Percentiles rank a stretch among this genome's conserved stretches.
phyloP scores from a whole-genome alignment of 2,888 invertebrate genomes.

The Metacarcinus magister region DNA sequence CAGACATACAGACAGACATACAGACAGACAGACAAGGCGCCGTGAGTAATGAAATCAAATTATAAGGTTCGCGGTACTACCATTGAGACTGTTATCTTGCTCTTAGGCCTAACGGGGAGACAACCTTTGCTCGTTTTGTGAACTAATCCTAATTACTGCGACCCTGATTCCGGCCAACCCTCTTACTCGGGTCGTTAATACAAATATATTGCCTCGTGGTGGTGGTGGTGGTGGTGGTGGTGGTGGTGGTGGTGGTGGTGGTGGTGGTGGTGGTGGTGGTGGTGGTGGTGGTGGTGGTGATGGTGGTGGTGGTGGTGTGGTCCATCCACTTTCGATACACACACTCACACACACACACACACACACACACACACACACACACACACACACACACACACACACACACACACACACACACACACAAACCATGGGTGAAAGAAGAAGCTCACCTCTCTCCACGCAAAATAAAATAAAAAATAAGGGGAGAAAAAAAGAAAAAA shows the following conservation, averaged over 20 bases:
- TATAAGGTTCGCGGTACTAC: background rate
- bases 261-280: background rate
- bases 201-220: constrained; percentile 22
- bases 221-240: background rate
- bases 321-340: background rate
- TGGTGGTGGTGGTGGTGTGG: background rate
- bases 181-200: constrained; percentile 56
- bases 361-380: background rate
- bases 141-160: constrained; percentile 59
- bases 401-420: background rate
- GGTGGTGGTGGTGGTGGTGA: background rate
- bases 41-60: background rate
- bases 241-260: background rate
- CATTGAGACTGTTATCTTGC: background rate
- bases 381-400: constrained; percentile 14
- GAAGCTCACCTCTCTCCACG: too few relatives aligned
- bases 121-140: constrained; percentile 55
- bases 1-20: too few relatives aligned
- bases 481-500: too few relatives aligned
- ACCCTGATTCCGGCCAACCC: constrained; percentile 50
- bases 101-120: background rate
- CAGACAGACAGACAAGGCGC: too few relatives aligned
- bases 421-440: too few relatives aligned
- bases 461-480: background rate
- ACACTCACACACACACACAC: background rate